Evolutionary conservation across 2,797 vertebrate species (phyloP).

Genomic region (Numenius phaeopus): DNA sequence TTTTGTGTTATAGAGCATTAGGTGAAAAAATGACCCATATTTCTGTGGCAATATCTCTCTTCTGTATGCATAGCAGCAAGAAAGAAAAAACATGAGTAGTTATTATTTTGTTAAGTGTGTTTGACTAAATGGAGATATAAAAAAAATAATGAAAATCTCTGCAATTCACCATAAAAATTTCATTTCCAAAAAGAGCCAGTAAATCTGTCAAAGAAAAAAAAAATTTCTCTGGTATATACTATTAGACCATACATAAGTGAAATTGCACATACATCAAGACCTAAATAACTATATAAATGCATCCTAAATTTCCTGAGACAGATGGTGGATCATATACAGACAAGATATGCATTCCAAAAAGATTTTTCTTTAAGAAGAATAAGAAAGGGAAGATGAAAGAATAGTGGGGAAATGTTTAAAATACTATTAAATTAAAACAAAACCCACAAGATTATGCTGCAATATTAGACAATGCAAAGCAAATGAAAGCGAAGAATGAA

Average conservation of each 20-base stretch:
- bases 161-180: constrained; percentile 46
- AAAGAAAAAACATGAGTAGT: neutral
- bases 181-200: constrained; percentile 60
- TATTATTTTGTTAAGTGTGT: constrained; percentile 38
- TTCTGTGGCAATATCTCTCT: neutral
- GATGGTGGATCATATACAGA: constrained; percentile 50
- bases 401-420: constrained; percentile 39
- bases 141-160: constrained; percentile 40
- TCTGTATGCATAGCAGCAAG: neutral
- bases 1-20: constrained; percentile 17
- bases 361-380: constrained; percentile 32
- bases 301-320: constrained; percentile 63
- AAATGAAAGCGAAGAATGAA: neutral
- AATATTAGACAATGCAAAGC: neutral
- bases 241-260: constrained; percentile 66
- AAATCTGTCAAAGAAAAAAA: constrained; percentile 67
- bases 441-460: neutral
- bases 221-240: constrained; percentile 50
- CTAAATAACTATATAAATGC: constrained; percentile 69
- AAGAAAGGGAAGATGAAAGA: constrained; percentile 39
- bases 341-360: constrained; percentile 59
- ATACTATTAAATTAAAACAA: constrained; percentile 37
- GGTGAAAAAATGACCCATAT: neutral
- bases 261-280: constrained; percentile 57
- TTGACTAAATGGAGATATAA: constrained; percentile 10